Evolutionary conservation across 2,888 invertebrate species (phyloP).

Genomic region (Sceliomorpha sp.): DNA sequence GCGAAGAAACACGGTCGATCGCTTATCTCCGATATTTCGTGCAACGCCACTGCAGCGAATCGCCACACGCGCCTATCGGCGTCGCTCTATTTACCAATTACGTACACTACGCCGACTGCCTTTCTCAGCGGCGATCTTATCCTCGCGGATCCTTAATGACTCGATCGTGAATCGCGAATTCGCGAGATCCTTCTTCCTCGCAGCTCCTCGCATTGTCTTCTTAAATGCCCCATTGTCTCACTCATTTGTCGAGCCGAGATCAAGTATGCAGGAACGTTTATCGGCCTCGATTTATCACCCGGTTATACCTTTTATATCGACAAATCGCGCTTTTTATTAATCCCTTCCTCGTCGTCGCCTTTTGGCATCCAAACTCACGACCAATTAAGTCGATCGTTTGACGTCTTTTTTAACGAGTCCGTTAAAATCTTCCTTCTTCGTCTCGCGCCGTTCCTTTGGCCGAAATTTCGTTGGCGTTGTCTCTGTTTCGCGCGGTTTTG

Average conservation of each 20-base stretch:
- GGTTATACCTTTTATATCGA: conserved; percentile 26
- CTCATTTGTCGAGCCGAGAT: conserved; percentile 39
- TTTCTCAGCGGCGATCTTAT: conserved; percentile 54
- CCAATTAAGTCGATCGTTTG: conserved; percentile 48
- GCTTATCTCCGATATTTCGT: conserved; percentile 52
- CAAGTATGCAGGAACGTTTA: too few relatives aligned
- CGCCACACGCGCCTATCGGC: conserved; percentile 40
- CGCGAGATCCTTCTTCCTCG: conserved; percentile 36
- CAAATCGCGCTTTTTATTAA: conserved; percentile 45
- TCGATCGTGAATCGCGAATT: conserved; percentile 61
- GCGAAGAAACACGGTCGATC: conserved; percentile 44
- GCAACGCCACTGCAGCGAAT: conserved; percentile 43
- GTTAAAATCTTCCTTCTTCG: conserved; percentile 20
- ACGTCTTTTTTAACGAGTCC: conserved; percentile 50
- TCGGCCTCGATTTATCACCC: conserved; percentile 31
- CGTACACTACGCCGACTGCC: conserved; percentile 60
- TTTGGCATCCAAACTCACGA: conserved; percentile 36
- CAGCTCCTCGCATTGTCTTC: conserved; percentile 20
- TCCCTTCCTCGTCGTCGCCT: conserved; percentile 16
- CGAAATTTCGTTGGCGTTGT: neutral
- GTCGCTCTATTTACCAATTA: conserved; percentile 64
- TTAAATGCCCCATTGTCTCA: conserved; percentile 20
- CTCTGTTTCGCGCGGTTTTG: conserved; percentile 25
- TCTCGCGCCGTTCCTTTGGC: conserved; percentile 9
- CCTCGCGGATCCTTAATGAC: conserved; percentile 58